These are phyloP conservation scores for Choloepus didactylus DNA, from an alignment of 2,797 vertebrate species.

Conservation along the genomic window DNA sequence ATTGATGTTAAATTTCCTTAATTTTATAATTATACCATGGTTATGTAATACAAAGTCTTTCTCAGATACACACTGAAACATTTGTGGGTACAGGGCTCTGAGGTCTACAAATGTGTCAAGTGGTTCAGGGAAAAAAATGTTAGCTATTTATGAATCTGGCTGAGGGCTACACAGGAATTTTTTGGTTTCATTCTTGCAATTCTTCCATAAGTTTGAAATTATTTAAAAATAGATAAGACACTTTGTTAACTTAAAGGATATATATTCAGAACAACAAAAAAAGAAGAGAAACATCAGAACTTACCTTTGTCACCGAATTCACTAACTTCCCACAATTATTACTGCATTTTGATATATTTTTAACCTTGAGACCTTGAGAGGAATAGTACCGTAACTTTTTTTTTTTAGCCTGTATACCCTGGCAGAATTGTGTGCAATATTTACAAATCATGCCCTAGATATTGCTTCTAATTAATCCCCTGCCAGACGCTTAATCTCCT, in stretches of 20 bases:
- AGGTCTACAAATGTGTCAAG: not conserved
- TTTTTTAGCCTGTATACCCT: constrained; percentile 45
- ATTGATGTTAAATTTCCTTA: constrained; percentile 13
- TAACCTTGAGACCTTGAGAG: constrained; percentile 48
- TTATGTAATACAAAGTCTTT: not conserved
- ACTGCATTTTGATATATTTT: constrained; percentile 37
- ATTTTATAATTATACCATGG: not conserved
- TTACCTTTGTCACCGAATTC: constrained; percentile 16
- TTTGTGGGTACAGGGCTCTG: not conserved
- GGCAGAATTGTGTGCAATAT: constrained; percentile 57
- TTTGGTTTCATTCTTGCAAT: constrained; percentile 28
- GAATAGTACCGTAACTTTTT: not conserved
- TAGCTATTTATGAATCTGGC: not conserved
- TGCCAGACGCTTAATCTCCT: constrained; percentile 78
- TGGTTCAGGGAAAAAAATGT: not conserved
- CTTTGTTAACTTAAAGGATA: not conserved
- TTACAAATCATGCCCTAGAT: constrained; percentile 70
- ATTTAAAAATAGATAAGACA: not conserved
- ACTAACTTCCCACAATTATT: constrained; percentile 3
- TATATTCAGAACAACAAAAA: not conserved
- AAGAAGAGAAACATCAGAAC: not conserved
- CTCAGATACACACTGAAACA: not conserved
- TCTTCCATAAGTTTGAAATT: constrained; percentile 45
- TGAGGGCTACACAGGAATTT: not conserved
- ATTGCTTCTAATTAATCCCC: constrained; percentile 74